phyloP scores from a whole-genome alignment of 2,888 invertebrate species.

The Vanessa cardui region DNA sequence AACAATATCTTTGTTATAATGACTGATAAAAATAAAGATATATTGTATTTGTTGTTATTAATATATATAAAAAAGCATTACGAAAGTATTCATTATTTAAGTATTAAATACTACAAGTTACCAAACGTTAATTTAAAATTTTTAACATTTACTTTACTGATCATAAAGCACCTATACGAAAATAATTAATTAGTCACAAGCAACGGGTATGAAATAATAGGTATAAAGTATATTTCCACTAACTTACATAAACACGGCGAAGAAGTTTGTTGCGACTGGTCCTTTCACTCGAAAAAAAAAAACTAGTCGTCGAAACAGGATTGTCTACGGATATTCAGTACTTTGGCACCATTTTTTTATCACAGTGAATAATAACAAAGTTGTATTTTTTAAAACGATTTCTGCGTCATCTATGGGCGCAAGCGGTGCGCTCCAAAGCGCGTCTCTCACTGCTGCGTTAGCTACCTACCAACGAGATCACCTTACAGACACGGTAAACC shows the following conservation, averaged over 20 bases:
- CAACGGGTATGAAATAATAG: conserved; percentile 14
- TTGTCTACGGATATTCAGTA: conserved; percentile 52
- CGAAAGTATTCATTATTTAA: too few relatives aligned
- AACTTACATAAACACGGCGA: conserved; percentile 66
- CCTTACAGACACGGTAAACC: conserved; percentile 34
- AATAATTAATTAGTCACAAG: conserved; percentile 40
- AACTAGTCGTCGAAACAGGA: conserved; percentile 48
- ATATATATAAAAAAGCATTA: too few relatives aligned
- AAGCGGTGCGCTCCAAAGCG: conserved; percentile 72
- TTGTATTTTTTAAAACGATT: conserved; percentile 16
- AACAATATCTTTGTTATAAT: conserved; percentile 5
- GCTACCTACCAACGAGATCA: conserved; percentile 37
- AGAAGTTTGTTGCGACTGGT: conserved; percentile 39
- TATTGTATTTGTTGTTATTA: too few relatives aligned
- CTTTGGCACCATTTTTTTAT: conserved; percentile 58
- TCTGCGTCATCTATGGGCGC: conserved; percentile 51
- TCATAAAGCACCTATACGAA: conserved; percentile 12
- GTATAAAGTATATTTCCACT: conserved; percentile 50
- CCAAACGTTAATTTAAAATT: background rate
- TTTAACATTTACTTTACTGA: conserved; percentile 2
- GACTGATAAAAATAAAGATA: conserved; percentile 16
- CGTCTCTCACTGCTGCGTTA: conserved; percentile 63
- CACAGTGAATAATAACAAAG: conserved; percentile 41
- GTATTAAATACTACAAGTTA: too few relatives aligned
- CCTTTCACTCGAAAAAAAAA: conserved; percentile 54